phyloP scores from a whole-genome alignment of 1,140 invertebrate species.

The Hyphantria cunea region DNA sequence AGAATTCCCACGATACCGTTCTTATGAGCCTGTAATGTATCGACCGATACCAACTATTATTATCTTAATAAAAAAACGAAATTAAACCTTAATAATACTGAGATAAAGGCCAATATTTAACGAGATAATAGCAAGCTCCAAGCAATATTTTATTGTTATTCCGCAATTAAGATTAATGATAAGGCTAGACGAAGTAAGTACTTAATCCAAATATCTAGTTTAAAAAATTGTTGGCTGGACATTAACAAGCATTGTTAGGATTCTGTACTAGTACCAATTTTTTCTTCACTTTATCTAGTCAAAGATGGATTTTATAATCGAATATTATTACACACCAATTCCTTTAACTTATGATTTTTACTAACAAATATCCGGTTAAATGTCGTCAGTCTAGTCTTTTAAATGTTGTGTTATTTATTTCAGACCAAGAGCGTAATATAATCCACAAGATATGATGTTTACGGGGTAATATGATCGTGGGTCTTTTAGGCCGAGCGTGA shows the following conservation, averaged over 20 bases:
- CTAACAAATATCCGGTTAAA: no score
- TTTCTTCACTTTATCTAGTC: background rate
- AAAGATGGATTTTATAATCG: no score
- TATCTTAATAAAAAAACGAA: constrained; percentile 38
- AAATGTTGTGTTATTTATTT: no score
- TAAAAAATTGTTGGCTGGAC: constrained; percentile 41
- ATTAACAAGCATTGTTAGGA: constrained; percentile 7
- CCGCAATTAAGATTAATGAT: constrained; percentile 80
- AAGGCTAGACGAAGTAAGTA: constrained; percentile 74
- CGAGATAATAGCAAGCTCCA: constrained; percentile 32
- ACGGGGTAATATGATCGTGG: no score
- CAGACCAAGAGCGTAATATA: no score
- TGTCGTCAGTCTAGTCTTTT: no score
- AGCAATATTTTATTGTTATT: constrained; percentile 79
- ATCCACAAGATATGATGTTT: no score
- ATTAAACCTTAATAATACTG: constrained; percentile 51
- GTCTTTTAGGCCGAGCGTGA: no score
- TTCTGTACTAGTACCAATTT: constrained; percentile 6
- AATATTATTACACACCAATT: no score
- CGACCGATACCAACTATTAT: constrained; percentile 68
- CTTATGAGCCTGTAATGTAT: constrained; percentile 69
- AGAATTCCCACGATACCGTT: constrained; percentile 76
- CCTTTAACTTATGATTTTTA: no score
- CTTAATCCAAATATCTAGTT: constrained; percentile 76
- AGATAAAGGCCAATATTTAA: constrained; percentile 48